Conservation (phyloP, 2,113 vertebrate genomes). For the Mungos mungo region DNA sequence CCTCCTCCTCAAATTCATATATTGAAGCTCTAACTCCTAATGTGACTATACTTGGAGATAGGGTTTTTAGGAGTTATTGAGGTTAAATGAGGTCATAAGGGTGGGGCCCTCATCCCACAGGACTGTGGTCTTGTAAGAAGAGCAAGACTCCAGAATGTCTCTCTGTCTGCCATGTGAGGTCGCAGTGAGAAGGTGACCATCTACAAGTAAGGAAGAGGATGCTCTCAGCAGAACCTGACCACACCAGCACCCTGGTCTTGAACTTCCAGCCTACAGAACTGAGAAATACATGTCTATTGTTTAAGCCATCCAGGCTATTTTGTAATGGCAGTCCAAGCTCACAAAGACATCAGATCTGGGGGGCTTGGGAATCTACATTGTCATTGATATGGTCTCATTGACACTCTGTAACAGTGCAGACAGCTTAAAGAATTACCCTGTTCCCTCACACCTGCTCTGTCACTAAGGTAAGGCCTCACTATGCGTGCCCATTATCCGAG, state of each 20-base stretch:
- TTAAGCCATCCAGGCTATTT: not conserved
- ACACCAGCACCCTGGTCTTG: not conserved
- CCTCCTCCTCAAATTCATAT: too few relatives aligned
- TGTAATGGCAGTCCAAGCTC: not conserved
- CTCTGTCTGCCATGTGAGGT: not conserved
- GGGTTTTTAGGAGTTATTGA: not conserved
- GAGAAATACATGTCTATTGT: not conserved
- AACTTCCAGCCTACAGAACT: not conserved
- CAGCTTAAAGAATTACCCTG: not conserved
- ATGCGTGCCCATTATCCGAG: not conserved
- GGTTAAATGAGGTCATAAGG: not conserved
- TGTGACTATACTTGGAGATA: not conserved
- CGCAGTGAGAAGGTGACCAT: not conserved
- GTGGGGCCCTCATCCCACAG: not conserved
- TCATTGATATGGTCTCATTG: not conserved
- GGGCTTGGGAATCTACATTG: not conserved
- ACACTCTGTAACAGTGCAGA: not conserved
- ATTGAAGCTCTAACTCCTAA: not conserved
- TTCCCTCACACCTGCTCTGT: not conserved
- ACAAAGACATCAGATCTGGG: not conserved
- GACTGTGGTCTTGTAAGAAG: not conserved
- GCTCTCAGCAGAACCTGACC: not conserved
- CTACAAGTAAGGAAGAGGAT: not conserved
- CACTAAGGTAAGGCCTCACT: not conserved
- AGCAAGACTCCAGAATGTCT: not conserved